Evolutionary conservation across 2,888 invertebrate genomes (phyloP).

Genomic region (Drosophila niveifrons): DNA sequence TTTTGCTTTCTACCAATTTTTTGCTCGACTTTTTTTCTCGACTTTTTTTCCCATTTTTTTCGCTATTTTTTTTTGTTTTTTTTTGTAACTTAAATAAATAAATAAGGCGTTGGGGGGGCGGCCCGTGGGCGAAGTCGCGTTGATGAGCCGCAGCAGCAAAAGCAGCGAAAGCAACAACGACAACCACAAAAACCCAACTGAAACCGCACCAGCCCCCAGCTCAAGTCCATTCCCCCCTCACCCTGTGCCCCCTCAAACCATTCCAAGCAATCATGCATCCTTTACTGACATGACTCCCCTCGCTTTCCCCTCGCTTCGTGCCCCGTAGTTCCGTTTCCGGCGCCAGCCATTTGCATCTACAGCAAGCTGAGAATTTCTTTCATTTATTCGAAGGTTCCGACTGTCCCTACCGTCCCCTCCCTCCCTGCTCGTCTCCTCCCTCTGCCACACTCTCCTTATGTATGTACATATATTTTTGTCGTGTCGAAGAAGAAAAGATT

Average conservation of each 20-base stretch:
- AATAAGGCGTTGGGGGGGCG: slow-evolving; percentile 53
- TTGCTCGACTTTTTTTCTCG: too few species aligned
- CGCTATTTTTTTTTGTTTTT: slow-evolving; percentile 45
- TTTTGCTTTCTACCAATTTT: slow-evolving; percentile 23
- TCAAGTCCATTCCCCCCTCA: slow-evolving; percentile 1
- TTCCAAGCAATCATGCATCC: slow-evolving; percentile 76
- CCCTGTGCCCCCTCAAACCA: slow-evolving; percentile 25
- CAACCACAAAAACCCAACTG: slow-evolving; percentile 53
- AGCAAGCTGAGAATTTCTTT: slow-evolving; percentile 62
- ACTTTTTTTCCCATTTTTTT: slow-evolving; percentile 17
- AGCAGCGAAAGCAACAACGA: slow-evolving; percentile 55
- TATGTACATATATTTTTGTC: slow-evolving; percentile 40
- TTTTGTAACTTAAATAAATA: slow-evolving; percentile 75
- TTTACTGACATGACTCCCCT: slow-evolving; percentile 45
- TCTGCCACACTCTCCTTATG: slow-evolving; percentile 7
- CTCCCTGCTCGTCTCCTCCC: not conserved
- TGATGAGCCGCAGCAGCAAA: slow-evolving; percentile 60
- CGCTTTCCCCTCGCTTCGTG: slow-evolving; percentile 12
- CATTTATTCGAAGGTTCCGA: slow-evolving; percentile 70
- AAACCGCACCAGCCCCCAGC: slow-evolving; percentile 20
- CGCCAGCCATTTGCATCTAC: slow-evolving; percentile 78
- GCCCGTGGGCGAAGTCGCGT: slow-evolving; percentile 43
- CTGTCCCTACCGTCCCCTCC: not conserved
- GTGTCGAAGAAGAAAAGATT: slow-evolving; percentile 78
- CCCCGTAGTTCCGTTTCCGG: slow-evolving; percentile 76